These are phyloP conservation scores for Formica aserva DNA, from an alignment of 2,888 invertebrate genomes.

Conservation along the genomic window DNA sequence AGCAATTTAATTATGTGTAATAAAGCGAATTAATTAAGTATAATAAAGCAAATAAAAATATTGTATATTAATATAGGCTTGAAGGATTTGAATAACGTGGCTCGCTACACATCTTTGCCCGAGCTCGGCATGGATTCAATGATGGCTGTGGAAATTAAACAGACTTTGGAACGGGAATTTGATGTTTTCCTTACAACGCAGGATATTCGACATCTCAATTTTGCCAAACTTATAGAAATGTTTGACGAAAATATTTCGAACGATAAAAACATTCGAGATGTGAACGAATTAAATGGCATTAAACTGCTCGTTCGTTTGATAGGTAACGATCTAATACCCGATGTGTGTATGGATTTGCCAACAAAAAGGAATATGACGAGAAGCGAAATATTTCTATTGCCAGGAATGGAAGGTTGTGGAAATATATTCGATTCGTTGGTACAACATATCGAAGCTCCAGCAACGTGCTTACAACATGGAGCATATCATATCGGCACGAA, in stretches of 20 bases:
- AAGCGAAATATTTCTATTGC: slow-evolving; percentile 81
- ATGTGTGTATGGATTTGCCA: slow-evolving; percentile 73
- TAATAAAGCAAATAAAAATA: too few species aligned
- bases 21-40: too few species aligned
- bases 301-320: slow-evolving; percentile 61
- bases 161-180: slow-evolving; percentile 92
- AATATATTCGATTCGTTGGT: slow-evolving; percentile 80
- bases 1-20: too few species aligned
- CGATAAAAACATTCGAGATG: slow-evolving; percentile 8
- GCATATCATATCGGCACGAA: not conserved
- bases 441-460: slow-evolving; percentile 80
- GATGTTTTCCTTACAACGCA: slow-evolving; percentile 95
- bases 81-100: too few species aligned
- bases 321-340: slow-evolving; percentile 59
- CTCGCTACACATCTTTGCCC: too few species aligned
- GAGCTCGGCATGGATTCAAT: too few species aligned
- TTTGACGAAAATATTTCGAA: slow-evolving; percentile 66
- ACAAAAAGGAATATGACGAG: slow-evolving; percentile 70
- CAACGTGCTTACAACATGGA: slow-evolving; percentile 77
- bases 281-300: slow-evolving; percentile 13
- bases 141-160: slow-evolving; percentile 91
- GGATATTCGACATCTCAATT: slow-evolving; percentile 93
- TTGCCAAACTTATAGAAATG: slow-evolving; percentile 88
- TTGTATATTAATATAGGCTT: too few species aligned
- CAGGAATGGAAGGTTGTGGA: slow-evolving; percentile 85